These are phyloP conservation scores for Trissolcus basalis DNA, from an alignment of 1,140 invertebrate genomes.

Conservation along the genomic window DNA sequence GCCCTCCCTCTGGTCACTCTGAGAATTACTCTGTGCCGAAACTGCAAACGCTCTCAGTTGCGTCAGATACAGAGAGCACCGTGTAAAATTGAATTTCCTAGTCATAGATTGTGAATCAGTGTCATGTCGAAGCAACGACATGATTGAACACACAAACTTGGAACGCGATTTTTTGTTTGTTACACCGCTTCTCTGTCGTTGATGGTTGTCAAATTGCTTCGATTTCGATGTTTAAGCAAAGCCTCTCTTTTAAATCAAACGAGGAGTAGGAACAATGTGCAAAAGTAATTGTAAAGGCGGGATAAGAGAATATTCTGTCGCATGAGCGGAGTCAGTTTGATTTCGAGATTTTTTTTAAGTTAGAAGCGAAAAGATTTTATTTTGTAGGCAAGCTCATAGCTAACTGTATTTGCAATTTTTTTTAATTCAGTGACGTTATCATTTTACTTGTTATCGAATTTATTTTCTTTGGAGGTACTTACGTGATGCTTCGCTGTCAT, in stretches of 20 bases:
- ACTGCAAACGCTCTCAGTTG: slow-evolving; percentile 72
- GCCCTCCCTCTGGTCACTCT: slow-evolving; percentile 63
- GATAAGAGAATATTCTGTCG: not conserved
- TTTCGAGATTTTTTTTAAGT: slow-evolving; percentile 19
- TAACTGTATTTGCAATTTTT: too few relatives aligned
- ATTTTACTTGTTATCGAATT: slow-evolving; percentile 8
- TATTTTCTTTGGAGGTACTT: slow-evolving; percentile 35
- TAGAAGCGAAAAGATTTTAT: too few relatives aligned
- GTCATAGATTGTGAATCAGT: slow-evolving; percentile 62
- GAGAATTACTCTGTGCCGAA: slow-evolving; percentile 79
- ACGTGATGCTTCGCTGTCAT: slow-evolving; percentile 12
- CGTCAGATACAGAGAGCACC: slow-evolving; percentile 71
- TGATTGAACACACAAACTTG: slow-evolving; percentile 4
- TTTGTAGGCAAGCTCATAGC: too few relatives aligned
- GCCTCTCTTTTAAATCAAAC: slow-evolving; percentile 7
- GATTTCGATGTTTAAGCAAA: slow-evolving; percentile 32
- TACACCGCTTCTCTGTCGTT: slow-evolving; percentile 33
- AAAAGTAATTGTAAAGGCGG: too few relatives aligned
- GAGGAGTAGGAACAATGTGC: too few relatives aligned
- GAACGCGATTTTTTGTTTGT: slow-evolving; percentile 3
- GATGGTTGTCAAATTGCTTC: too few relatives aligned
- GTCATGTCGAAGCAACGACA: slow-evolving; percentile 30
- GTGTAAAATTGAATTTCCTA: slow-evolving; percentile 70
- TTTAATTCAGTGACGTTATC: not conserved
- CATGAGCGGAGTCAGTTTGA: slow-evolving; percentile 39